Base-by-base conservation (phyloP, 2,113 vertebrate species). In the Grus americana region DNA sequence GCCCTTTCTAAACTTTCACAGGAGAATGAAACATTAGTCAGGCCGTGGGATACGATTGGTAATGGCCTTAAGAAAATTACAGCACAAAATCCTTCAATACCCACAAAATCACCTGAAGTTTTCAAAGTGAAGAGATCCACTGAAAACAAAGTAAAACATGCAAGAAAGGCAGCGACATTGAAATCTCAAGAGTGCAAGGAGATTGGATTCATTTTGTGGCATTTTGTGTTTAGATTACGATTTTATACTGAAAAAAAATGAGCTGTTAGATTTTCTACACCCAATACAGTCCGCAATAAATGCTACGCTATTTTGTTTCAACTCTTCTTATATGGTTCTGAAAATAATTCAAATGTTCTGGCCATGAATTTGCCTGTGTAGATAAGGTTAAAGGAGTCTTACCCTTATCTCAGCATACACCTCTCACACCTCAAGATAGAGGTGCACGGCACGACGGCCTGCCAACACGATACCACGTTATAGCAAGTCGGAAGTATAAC, bases 31-130 rank as follows among this genome's bases (percentile, higher is more conserved):
- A 72, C 15, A 88, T 95, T 71, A 75, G 49, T 74, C 92, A 95
- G 89, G 79, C 91, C 85, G 22, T 20, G 10, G 52, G 26, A 46
- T 94, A 46, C 44, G 88, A 93, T 7, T 72, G 55, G 66, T 80
- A 97, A 97, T 12, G 42, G 87, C 79, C 90, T 95, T 76, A 46
- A 80, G 88, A 93, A 97, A 96, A 92, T 92, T 92, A 90, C 36
- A 87, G 94, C 89, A 89, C 89, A 89, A 94, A 90, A 92, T 94
- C 79, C 95, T 90, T 91, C 94, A 95, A 44, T 71, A 88, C 55
- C 76, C 87, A 44, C 75, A 75, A 92, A 96, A 93, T 79, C 74
- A 82, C 94, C 93, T 92, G 8, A 93, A 66, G 36, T 40, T 58
- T 96, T 92, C 84, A 36, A 44, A 82, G 27, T 23, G 40, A 79